A percentile compares a stretch with the other conserved stretches of the same genome.
phyloP scores from a whole-genome alignment of 2,113 vertebrate species.

The Poicephalus gulielmi region DNA sequence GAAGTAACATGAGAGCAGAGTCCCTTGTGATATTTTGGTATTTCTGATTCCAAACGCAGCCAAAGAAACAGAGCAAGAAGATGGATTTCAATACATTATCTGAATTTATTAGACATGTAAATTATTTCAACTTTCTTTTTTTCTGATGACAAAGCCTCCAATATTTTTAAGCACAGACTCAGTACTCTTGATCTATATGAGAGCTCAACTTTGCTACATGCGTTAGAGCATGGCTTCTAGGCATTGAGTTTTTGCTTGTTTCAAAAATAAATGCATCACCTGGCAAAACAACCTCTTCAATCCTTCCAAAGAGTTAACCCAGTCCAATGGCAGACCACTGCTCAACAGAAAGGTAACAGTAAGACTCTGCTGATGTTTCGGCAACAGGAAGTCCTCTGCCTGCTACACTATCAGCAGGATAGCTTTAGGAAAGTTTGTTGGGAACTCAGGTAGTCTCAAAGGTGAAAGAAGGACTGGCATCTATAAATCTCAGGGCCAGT shows the following conservation, averaged over 20 bases:
- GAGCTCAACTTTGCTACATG: not conserved
- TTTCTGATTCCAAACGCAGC: constrained; percentile 22
- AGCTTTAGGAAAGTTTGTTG: not conserved
- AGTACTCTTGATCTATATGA: not conserved
- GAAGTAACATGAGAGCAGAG: constrained; percentile 19
- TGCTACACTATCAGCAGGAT: not conserved
- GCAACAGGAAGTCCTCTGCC: not conserved
- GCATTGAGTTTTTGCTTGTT: not conserved
- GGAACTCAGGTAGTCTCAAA: not conserved
- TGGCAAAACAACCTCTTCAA: not conserved
- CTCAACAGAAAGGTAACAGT: not conserved
- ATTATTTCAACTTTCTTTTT: not conserved
- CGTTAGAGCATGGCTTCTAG: not conserved
- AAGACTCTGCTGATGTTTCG: not conserved
- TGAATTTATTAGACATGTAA: not conserved
- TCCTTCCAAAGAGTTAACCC: not conserved
- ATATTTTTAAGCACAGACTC: not conserved
- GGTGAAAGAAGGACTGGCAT: not conserved
- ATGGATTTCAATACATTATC: not conserved
- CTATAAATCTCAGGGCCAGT: not conserved
- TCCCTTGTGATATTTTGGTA: constrained; percentile 41
- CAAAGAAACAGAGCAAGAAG: not conserved
- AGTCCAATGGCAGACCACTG: not conserved
- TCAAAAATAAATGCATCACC: not conserved
- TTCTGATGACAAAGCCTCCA: not conserved